Conservation (phyloP, 2,113 vertebrate genomes). For the Dolichotis patagonum region DNA sequence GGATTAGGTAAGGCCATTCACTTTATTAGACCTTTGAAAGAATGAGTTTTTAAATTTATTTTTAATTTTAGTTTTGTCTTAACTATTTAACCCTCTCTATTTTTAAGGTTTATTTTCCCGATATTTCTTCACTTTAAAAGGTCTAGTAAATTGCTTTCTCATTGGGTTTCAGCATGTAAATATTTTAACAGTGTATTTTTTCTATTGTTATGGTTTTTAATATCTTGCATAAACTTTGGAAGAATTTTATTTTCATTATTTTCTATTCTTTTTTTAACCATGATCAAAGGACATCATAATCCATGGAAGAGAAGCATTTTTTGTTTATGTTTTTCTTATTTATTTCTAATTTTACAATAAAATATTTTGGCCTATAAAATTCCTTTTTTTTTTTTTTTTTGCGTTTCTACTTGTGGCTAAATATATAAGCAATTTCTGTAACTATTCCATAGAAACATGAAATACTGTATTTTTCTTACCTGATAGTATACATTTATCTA, state of each 20-base stretch:
- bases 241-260: slow-evolving; percentile 20
- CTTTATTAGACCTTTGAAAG: not conserved
- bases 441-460: not conserved
- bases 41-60: not conserved
- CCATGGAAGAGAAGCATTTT: not conserved
- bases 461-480: not conserved
- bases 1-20: not conserved
- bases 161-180: slow-evolving; percentile 3
- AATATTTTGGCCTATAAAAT: not conserved
- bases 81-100: not conserved
- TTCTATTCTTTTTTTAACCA: not conserved
- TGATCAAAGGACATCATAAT: not conserved
- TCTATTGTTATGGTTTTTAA: not conserved
- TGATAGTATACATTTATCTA: not conserved
- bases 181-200: not conserved
- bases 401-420: not conserved
- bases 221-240: not conserved
- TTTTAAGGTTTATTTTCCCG: not conserved
- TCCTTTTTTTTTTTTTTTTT: not conserved
- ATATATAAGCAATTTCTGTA: slow-evolving; percentile 10
- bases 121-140: not conserved
- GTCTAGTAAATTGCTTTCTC: not conserved
- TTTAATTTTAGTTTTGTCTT: slow-evolving; percentile 42
- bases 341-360: slow-evolving; percentile 1
- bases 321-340: not conserved